Conservation (phyloP, 2,888 invertebrate species). For the Xylota segnis region DNA sequence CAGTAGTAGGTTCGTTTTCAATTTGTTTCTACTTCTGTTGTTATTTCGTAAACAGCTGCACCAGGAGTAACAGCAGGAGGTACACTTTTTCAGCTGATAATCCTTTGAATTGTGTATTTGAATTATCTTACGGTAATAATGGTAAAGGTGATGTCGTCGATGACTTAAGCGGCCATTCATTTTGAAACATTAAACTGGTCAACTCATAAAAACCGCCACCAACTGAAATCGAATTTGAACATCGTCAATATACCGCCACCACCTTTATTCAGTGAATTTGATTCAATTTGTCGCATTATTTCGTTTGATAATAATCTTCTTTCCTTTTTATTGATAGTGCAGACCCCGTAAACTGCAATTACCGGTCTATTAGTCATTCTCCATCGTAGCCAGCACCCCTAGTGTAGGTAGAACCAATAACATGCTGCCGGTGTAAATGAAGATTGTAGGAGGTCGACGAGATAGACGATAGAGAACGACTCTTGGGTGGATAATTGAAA, state of each 20-base stretch:
- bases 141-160: constrained; percentile 34
- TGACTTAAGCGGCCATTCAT: constrained; percentile 49
- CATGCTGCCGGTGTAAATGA: constrained; percentile 61
- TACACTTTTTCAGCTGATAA: constrained; percentile 20
- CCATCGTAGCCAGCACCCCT: constrained; percentile 43
- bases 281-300: constrained; percentile 73
- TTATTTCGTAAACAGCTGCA: constrained; percentile 46
- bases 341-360: constrained; percentile 67
- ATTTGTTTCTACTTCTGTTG: constrained; percentile 34
- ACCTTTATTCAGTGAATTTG: constrained; percentile 38
- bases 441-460: constrained; percentile 29
- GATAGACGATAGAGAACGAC: constrained; percentile 5
- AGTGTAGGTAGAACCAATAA: constrained; percentile 14
- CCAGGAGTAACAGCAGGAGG: constrained; percentile 20
- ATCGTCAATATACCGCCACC: constrained; percentile 27
- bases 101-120: constrained; percentile 24
- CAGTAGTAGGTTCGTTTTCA: constrained; percentile 32
- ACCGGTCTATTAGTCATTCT: constrained; percentile 68
- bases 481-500: constrained; percentile 63
- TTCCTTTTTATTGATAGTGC: constrained; percentile 45
- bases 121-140: constrained; percentile 31
- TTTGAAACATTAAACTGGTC: constrained; percentile 56
- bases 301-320: constrained; percentile 54
- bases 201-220: constrained; percentile 48
- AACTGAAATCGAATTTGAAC: constrained; percentile 46